phyloP scores from a whole-genome alignment of 2,888 invertebrate species.

The Drosophila yooni region DNA sequence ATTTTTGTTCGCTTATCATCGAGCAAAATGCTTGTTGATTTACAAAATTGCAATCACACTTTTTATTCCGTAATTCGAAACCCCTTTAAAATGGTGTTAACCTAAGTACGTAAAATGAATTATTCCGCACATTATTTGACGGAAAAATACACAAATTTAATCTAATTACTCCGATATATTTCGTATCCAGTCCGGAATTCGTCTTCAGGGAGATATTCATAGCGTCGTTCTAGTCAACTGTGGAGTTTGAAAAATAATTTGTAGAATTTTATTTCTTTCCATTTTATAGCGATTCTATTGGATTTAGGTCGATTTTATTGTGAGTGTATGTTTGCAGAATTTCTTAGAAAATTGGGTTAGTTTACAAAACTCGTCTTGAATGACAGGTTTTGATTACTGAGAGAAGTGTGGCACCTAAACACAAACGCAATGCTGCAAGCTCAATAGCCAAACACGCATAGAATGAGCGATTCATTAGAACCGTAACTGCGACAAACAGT shows the following conservation, averaged over 20 bases:
- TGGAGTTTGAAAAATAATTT: background rate
- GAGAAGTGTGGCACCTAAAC: background rate
- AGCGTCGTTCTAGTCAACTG: background rate
- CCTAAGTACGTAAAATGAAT: background rate
- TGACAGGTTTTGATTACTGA: background rate
- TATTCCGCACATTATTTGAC: background rate
- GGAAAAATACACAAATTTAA: too few species aligned
- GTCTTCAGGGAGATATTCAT: background rate
- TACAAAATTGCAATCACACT: background rate
- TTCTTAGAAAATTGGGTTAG: background rate
- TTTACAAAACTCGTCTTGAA: background rate
- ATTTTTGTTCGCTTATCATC: conserved; percentile 27
- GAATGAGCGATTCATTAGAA: conserved; percentile 50
- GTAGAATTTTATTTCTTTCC: background rate
- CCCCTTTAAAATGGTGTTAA: background rate
- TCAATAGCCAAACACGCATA: conserved; percentile 24
- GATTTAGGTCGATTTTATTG: background rate
- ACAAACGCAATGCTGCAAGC: background rate
- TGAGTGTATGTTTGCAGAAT: background rate
- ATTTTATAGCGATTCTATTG: background rate
- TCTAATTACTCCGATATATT: background rate
- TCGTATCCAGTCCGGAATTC: background rate
- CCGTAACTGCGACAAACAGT: conserved; percentile 65
- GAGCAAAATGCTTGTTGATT: background rate
- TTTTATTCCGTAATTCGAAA: background rate